Percentiles rank a stretch among this genome's conserved stretches.
Evolutionary conservation across 2,113 vertebrate species (phyloP).

Genomic region (Gnathonemus longibarbis): DNA sequence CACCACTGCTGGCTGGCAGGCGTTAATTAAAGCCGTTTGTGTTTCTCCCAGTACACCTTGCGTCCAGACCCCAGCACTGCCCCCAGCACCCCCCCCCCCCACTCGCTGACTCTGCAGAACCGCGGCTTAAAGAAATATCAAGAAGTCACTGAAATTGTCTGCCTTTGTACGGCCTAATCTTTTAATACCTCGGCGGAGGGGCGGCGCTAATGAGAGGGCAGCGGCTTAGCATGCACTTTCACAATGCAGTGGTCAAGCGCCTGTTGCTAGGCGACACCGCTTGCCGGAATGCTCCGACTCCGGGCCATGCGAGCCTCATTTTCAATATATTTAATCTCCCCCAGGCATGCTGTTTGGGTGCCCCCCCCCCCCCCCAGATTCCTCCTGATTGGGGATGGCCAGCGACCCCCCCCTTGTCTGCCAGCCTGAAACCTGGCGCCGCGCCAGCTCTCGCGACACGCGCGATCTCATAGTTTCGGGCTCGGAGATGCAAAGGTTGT

Average conservation of each 20-base stretch:
- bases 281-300: neutral
- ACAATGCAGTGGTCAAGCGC: constrained; percentile 61
- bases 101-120: constrained; percentile 51
- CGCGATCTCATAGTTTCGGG: constrained; percentile 43
- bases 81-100: constrained; percentile 8
- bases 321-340: neutral
- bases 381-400: constrained; percentile 26
- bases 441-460: constrained; percentile 41
- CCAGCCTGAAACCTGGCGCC: constrained; percentile 54
- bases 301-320: neutral
- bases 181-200: constrained; percentile 69
- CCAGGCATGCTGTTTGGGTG: neutral
- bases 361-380: neutral
- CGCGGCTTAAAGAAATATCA: constrained; percentile 61
- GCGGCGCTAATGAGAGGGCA: constrained; percentile 61
- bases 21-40: constrained; percentile 42
- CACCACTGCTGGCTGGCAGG: constrained; percentile 42
- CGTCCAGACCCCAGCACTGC: constrained; percentile 26
- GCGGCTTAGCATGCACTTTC: constrained; percentile 65
- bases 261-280: neutral
- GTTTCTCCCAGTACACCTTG: constrained; percentile 30
- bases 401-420: neutral
- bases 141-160: constrained; percentile 64
- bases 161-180: constrained; percentile 70
- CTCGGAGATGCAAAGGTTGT: constrained; percentile 30